phyloP scores from a whole-genome alignment of 2,888 invertebrate genomes.

The Brachynemurus nebulosus region DNA sequence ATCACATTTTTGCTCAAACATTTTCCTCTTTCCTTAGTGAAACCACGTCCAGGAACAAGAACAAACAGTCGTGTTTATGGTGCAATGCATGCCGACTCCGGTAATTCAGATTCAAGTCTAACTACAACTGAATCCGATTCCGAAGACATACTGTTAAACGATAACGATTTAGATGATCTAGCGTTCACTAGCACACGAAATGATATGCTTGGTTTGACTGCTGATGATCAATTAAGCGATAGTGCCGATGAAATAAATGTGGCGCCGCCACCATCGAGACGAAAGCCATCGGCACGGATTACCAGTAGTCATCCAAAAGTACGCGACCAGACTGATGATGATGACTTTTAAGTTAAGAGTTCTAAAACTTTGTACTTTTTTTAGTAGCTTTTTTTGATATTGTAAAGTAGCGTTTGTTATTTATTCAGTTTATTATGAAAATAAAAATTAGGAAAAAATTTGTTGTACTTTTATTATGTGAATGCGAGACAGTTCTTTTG shows the following conservation, averaged over 20 bases:
- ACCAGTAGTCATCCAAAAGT: slow-evolving; percentile 19
- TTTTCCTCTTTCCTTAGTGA: slow-evolving; percentile 3
- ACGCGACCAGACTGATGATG: slow-evolving; percentile 30
- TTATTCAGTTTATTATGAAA: too few relatives aligned
- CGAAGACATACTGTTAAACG: slow-evolving; percentile 8
- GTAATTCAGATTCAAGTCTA: slow-evolving; percentile 7
- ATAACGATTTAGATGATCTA: slow-evolving; percentile 7
- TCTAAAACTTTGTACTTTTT: too few relatives aligned
- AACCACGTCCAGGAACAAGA: slow-evolving; percentile 6
- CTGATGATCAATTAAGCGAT: slow-evolving; percentile 5
- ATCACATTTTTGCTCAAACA: not conserved
- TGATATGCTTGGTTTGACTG: not conserved
- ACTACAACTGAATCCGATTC: slow-evolving; percentile 7
- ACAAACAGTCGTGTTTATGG: slow-evolving; percentile 8
- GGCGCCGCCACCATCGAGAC: slow-evolving; percentile 7
- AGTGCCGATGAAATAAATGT: slow-evolving; percentile 1
- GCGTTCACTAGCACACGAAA: not conserved
- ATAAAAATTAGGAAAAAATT: too few relatives aligned
- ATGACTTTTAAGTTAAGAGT: slow-evolving; percentile 32
- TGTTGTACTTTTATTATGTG: too few relatives aligned
- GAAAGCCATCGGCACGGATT: slow-evolving; percentile 13
- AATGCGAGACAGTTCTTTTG: too few relatives aligned
- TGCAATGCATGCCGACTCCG: slow-evolving; percentile 4
- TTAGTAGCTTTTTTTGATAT: too few relatives aligned
- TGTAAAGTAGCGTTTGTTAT: too few relatives aligned